These are phyloP conservation scores for Halcyon senegalensis DNA, from an alignment of 2,113 vertebrate species.

Conservation along the genomic window DNA sequence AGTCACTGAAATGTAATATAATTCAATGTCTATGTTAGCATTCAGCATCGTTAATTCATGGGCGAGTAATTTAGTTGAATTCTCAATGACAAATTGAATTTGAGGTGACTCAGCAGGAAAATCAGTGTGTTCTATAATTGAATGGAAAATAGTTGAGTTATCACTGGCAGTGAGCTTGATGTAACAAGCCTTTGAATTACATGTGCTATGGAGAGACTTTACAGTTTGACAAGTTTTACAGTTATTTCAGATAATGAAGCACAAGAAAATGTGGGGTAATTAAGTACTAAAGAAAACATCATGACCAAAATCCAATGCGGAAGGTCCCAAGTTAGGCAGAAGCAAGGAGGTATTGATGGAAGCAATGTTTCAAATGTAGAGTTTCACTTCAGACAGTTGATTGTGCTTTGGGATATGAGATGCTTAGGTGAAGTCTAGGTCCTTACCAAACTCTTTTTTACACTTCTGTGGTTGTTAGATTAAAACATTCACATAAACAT, in stretches of 20 bases:
- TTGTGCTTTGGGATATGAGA: neutral
- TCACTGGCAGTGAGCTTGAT: neutral
- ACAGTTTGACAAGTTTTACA: neutral
- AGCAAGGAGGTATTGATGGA: neutral
- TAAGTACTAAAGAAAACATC: neutral
- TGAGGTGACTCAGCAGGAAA: conserved; percentile 63
- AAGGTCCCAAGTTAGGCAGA: neutral
- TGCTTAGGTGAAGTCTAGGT: neutral
- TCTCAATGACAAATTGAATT: conserved; percentile 64
- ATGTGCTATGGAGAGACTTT: neutral
- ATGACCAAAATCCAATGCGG: neutral
- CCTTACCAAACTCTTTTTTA: neutral
- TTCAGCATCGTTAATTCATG: conserved; percentile 61
- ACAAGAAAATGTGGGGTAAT: neutral
- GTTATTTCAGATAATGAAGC: conserved; percentile 43
- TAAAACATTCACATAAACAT: neutral
- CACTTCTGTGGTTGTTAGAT: neutral
- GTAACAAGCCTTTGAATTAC: neutral
- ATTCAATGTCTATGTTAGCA: conserved; percentile 55
- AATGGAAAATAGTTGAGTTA: conserved; percentile 37
- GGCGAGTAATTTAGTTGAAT: conserved; percentile 59
- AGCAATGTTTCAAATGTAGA: neutral
- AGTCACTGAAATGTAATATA: conserved; percentile 52
- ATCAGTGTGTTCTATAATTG: conserved; percentile 32
- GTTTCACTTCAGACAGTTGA: neutral